Conservation (phyloP, 1,140 invertebrate genomes). For the Metopolophium dirhodum region DNA sequence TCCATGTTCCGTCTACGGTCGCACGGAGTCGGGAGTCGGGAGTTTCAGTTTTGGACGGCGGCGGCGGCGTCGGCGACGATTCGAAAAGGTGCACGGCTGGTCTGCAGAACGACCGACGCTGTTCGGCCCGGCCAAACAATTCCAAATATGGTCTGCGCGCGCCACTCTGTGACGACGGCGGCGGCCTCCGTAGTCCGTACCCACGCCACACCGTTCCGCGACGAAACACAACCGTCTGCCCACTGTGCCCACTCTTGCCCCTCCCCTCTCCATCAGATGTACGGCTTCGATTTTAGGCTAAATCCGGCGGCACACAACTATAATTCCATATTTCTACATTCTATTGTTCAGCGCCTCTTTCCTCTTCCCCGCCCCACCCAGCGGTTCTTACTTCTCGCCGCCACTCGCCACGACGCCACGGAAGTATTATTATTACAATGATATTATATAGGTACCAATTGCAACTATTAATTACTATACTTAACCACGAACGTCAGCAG, state of each 20-base stretch:
- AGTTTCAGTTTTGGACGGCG: not conserved
- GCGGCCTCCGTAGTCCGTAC: not conserved
- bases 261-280: not conserved
- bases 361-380: not conserved
- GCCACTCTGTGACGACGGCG: not conserved
- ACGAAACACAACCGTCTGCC: not conserved
- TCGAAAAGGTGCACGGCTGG: not conserved
- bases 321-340: not conserved
- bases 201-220: not conserved
- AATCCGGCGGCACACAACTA: not conserved
- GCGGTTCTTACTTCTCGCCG: not conserved
- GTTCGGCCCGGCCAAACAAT: conserved; percentile 38
- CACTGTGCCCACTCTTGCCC: not conserved
- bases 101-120: conserved; percentile 19
- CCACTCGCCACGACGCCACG: no score
- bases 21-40: not conserved
- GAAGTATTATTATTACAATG: not conserved
- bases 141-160: conserved; percentile 44
- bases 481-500: not conserved
- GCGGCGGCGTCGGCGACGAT: not conserved
- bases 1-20: not conserved
- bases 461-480: not conserved
- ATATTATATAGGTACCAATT: not conserved
- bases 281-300: not conserved
- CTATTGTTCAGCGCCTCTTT: not conserved